Base-by-base conservation (phyloP, 2,113 vertebrate species). In the Guaruba guarouba region DNA sequence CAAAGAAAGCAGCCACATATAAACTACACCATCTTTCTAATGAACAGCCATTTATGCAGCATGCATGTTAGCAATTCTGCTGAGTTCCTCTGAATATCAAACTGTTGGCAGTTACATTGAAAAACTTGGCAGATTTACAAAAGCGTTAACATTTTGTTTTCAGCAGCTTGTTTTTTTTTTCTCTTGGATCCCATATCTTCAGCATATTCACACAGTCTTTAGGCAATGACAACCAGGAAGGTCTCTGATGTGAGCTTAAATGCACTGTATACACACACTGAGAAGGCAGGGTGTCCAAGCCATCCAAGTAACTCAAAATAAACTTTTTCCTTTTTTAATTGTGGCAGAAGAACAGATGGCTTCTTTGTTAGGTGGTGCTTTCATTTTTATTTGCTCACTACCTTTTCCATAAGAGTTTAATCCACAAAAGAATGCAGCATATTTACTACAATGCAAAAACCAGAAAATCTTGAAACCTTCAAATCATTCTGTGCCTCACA, bases 101-200 rank as follows among this genome's bases (percentile, higher is more conserved):
- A 97, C 96, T 96, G 81, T 86, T 97, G 97, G 96, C 97, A 96
- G 96, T 90, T 96, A 97, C 31, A 96, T 82, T 96, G 97, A 96
- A 95, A 88, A 94, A 76, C 97, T 82, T 98, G 98, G 97, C 97
- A 97, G 95, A 91, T 94, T 97, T 93, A 97, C 97, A 97, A 82
- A 96, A 97, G 96, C 87, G 77, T 77, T 93, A 97, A 82, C 86
- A 84, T 95, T 97, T 90, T 95, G 97, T 96, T 96, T 97, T 93
- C 93, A 89, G 95, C 83, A 97, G 90, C 91, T 92, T 87, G 49
- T 0, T 9, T 37, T 86, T 76, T 73, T 61, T 55, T 55, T 55
- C 82, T 95, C 84, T 93, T n/a, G 17, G 79, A 96, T 62, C 85
- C 81, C 93, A 87, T 97, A 95, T 97, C 96, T 96, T 86, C 71